These are phyloP conservation scores for Remorina albescens DNA, from an alignment of 2,797 vertebrate genomes.

Conservation along the genomic window DNA sequence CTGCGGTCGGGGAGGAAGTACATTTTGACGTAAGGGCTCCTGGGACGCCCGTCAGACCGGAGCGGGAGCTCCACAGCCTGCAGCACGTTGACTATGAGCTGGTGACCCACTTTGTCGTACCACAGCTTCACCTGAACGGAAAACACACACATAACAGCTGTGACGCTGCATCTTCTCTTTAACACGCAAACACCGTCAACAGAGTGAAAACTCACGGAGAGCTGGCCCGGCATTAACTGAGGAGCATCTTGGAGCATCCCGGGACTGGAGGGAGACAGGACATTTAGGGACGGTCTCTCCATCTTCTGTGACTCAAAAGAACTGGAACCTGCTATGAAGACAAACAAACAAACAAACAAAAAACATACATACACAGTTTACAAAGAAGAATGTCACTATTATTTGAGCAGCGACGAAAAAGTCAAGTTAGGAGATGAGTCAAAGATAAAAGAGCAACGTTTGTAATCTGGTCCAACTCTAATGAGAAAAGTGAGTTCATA, in stretches of 20 bases:
- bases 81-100: conserved; percentile 96
- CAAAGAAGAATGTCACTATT: neutral
- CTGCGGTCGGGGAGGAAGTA: conserved; percentile 99
- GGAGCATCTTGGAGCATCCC: conserved; percentile 93
- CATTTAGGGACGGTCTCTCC: conserved; percentile 97
- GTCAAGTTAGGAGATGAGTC: neutral
- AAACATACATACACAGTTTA: neutral
- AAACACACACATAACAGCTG: conserved; percentile 36
- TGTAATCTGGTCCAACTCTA: neutral
- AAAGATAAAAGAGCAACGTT: neutral
- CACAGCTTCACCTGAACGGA: conserved; percentile 92
- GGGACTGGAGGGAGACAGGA: conserved; percentile 97
- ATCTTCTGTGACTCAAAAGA: conserved; percentile 99
- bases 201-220: conserved; percentile 87
- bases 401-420: neutral
- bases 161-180: neutral
- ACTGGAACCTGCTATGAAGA: conserved; percentile 91
- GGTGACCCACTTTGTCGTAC: conserved; percentile 98
- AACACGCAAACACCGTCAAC: neutral
- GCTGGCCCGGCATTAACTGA: conserved; percentile 94
- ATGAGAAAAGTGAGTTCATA: neutral
- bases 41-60: conserved; percentile 92
- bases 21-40: conserved; percentile 99
- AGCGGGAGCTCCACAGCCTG: conserved; percentile 93
- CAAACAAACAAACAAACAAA: conserved; percentile 6